Base-by-base conservation (phyloP, 2,113 vertebrate genomes). In the Datnioides undecimradiatus region DNA sequence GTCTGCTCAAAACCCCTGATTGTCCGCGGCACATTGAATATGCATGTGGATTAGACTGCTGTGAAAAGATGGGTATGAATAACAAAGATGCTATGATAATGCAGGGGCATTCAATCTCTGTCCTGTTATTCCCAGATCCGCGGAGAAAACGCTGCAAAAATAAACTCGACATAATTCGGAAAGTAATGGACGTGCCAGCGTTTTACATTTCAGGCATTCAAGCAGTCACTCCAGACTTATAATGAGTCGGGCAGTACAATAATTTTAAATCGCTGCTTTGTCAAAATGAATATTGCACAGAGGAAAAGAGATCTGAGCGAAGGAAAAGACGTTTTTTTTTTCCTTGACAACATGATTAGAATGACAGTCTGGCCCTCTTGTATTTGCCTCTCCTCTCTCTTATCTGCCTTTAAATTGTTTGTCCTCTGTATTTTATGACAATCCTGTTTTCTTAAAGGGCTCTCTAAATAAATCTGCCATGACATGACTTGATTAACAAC, bases 51-150 rank as follows among this genome's bases (percentile, higher is more conserved):
- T 79, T 73, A 76, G 76, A 36, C 51, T 45, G 59, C 68, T 59
- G 81, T 83, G 76, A 81, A 83, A 80, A 79, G 58, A 81, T 79
- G 76, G 73, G 68, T 79, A 83, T 86, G 90, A 88, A 82, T 88
- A 86, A 90, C 84, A 91, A 84, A 88, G 55, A 83, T 84, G 34
- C 68, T 58, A 27, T 34, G 54, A 82, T 52, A 57, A 87, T 45
- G 60, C 60, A 19, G 58, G 33, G 49, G 69, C 64, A 41, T 76
- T 81, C 60, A 78, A 70, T 83, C 80, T 73, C 59, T 40, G 51
- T 84, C 46, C 75, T 66, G 71, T 90, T 85, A 76, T 72, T 80
- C 59, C 25, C 19, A 31, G 27, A 59, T 67, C 73, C 67, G 82
- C 2, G 1, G 62, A 85, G 70, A 60, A 62, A 87, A 78, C 25